phyloP scores from a whole-genome alignment of 2,113 vertebrate species.

The Stomatorhinus ivindoensis region DNA sequence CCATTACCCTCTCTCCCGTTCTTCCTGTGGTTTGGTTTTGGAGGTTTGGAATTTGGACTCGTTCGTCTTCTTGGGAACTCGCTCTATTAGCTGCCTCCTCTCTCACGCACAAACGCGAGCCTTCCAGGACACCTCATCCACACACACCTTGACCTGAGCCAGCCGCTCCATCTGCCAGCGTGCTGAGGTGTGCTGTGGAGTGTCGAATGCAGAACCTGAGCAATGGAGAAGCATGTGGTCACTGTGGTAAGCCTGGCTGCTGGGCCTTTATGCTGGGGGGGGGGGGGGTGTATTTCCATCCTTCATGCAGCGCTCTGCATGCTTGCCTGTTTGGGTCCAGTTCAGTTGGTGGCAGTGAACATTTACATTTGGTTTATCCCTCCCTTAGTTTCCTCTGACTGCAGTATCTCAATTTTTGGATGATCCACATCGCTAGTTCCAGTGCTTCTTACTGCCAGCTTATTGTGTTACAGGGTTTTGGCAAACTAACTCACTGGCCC shows the following conservation, averaged over 20 bases:
- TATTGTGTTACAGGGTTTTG: background rate
- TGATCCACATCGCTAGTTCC: background rate
- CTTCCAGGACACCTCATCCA: slow-evolving; percentile 38
- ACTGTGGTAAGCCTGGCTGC: slow-evolving; percentile 72
- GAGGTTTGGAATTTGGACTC: slow-evolving; percentile 31
- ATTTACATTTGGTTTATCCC: background rate
- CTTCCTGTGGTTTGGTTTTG: slow-evolving; percentile 59
- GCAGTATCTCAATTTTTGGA: background rate
- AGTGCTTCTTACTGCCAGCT: background rate
- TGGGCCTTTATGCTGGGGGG: background rate
- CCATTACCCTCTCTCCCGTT: slow-evolving; percentile 15
- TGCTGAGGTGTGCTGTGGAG: slow-evolving; percentile 58
- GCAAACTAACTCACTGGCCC: background rate
- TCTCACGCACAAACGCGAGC: slow-evolving; percentile 34
- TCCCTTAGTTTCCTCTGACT: background rate
- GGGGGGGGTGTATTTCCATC: background rate
- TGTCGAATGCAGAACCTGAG: slow-evolving; percentile 54
- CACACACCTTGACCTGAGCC: slow-evolving; percentile 37
- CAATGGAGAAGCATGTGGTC: slow-evolving; percentile 72
- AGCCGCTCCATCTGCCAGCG: slow-evolving; percentile 24
- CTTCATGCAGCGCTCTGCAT: background rate
- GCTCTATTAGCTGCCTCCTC: slow-evolving; percentile 36
- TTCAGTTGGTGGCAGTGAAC: background rate
- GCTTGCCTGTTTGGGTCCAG: background rate
- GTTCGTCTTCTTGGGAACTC: slow-evolving; percentile 44